These are phyloP conservation scores for Lemur catta DNA, from an alignment of 2,797 vertebrate species.

Conservation along the genomic window DNA sequence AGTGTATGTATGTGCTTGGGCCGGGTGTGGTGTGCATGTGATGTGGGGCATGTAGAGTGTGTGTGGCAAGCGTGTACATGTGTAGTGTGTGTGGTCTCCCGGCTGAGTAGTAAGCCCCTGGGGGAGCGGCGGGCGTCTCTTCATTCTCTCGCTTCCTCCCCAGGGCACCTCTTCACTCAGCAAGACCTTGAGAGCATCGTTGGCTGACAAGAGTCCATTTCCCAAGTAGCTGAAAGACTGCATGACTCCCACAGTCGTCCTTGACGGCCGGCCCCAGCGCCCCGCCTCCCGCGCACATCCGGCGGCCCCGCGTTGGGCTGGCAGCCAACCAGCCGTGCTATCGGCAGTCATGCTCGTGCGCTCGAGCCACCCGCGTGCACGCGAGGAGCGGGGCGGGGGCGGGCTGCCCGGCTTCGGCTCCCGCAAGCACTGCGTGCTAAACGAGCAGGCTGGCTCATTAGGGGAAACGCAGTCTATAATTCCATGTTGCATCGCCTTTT, in stretches of 20 bases:
- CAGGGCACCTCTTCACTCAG: not conserved
- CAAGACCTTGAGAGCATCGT: not conserved
- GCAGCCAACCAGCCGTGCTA: slow-evolving; percentile 32
- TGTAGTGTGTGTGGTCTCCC: not conserved
- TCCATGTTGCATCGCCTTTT: not conserved
- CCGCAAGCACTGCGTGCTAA: not conserved
- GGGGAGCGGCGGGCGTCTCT: not conserved
- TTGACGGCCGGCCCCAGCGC: not conserved
- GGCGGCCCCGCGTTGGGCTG: not conserved
- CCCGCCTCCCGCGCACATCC: not conserved
- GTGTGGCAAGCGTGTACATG: not conserved
- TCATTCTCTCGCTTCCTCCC: not conserved
- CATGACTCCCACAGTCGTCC: not conserved
- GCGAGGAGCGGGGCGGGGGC: not conserved
- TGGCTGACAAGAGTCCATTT: not conserved
- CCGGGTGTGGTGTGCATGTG: not conserved
- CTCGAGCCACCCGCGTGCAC: not conserved
- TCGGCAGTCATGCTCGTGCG: not conserved
- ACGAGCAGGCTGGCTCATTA: not conserved
- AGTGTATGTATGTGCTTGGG: not conserved
- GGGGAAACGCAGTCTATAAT: not conserved
- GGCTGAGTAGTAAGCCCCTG: not conserved
- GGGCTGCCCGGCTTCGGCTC: not conserved
- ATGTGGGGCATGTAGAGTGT: rapidly evolving
- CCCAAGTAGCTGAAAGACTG: not conserved